phyloP scores from a whole-genome alignment of 2,888 invertebrate genomes.

The Spialia ferax region DNA sequence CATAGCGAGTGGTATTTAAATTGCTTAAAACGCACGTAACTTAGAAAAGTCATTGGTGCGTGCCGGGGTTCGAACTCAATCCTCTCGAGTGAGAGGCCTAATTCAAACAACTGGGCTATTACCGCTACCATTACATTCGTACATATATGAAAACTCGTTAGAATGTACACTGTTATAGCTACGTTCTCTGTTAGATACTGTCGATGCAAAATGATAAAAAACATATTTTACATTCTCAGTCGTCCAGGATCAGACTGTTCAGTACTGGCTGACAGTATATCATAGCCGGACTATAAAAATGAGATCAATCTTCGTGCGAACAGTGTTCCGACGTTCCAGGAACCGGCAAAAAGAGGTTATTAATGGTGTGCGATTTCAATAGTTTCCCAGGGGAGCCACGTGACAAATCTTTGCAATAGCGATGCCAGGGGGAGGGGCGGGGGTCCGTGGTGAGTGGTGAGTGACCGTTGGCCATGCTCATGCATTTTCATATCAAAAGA shows the following conservation, averaged over 20 bases:
- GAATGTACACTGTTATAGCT: too few relatives aligned
- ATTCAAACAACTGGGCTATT: too few relatives aligned
- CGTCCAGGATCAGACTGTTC: neutral
- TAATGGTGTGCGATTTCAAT: constrained; percentile 37
- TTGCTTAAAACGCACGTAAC: too few relatives aligned
- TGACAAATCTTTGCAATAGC: constrained; percentile 47
- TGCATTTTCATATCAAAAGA: constrained; percentile 65
- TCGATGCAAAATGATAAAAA: too few relatives aligned
- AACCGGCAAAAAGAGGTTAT: constrained; percentile 40
- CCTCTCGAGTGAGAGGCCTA: too few relatives aligned
- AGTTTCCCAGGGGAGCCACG: constrained; percentile 48
- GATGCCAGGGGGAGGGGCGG: neutral
- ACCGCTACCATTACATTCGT: too few relatives aligned
- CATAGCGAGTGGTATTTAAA: too few relatives aligned
- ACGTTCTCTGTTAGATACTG: too few relatives aligned
- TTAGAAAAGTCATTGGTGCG: too few relatives aligned
- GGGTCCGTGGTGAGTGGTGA: constrained; percentile 31
- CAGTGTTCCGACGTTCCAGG: constrained; percentile 17
- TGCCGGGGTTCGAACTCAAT: too few relatives aligned
- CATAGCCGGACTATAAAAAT: constrained; percentile 26
- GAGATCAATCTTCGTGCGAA: constrained; percentile 36
- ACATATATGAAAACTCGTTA: too few relatives aligned
- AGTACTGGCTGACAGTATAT: neutral
- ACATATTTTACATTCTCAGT: neutral
- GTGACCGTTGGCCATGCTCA: constrained; percentile 50